phyloP scores from a whole-genome alignment of 2,797 vertebrate genomes.

The Tarsius wallacei region DNA sequence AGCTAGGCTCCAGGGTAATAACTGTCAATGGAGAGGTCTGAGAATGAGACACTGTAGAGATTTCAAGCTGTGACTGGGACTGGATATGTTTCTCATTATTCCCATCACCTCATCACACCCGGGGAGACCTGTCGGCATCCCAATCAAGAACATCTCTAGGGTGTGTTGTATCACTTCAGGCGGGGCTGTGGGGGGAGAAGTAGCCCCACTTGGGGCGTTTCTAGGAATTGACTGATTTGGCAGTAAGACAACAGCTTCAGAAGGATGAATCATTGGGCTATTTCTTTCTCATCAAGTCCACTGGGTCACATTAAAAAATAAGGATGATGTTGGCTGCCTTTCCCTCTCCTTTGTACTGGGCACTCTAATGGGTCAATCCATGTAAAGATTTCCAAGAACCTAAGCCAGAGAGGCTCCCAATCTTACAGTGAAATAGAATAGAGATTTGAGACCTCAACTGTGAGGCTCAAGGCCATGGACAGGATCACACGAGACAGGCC shows the following conservation, averaged over 20 bases:
- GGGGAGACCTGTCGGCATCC: slow-evolving; percentile 69
- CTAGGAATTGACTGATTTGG: slow-evolving; percentile 84
- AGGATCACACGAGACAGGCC: background rate
- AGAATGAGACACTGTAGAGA: slow-evolving; percentile 56
- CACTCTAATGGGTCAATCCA: slow-evolving; percentile 28
- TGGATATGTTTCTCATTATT: slow-evolving; percentile 79
- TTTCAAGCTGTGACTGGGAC: slow-evolving; percentile 58
- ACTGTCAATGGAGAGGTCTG: slow-evolving; percentile 27
- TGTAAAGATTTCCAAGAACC: slow-evolving; percentile 73
- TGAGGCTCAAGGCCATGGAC: slow-evolving; percentile 2
- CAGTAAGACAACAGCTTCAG: slow-evolving; percentile 69
- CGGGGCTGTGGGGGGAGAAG: slow-evolving; percentile 51
- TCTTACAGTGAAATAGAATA: background rate
- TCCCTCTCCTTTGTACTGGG: slow-evolving; percentile 66
- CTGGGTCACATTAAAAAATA: slow-evolving; percentile 81
- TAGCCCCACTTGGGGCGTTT: slow-evolving; percentile 76
- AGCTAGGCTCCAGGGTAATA: background rate
- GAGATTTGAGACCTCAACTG: slow-evolving; percentile 2
- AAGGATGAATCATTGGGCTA: slow-evolving; percentile 80
- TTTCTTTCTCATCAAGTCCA: slow-evolving; percentile 81
- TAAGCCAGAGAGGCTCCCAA: slow-evolving; percentile 38
- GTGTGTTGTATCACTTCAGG: slow-evolving; percentile 77
- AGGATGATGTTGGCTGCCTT: slow-evolving; percentile 69
- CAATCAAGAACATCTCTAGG: slow-evolving; percentile 75
- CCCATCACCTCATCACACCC: slow-evolving; percentile 72